These are phyloP conservation scores for Acanthurus tractus DNA, from an alignment of 2,797 vertebrate species.

Conservation along the genomic window DNA sequence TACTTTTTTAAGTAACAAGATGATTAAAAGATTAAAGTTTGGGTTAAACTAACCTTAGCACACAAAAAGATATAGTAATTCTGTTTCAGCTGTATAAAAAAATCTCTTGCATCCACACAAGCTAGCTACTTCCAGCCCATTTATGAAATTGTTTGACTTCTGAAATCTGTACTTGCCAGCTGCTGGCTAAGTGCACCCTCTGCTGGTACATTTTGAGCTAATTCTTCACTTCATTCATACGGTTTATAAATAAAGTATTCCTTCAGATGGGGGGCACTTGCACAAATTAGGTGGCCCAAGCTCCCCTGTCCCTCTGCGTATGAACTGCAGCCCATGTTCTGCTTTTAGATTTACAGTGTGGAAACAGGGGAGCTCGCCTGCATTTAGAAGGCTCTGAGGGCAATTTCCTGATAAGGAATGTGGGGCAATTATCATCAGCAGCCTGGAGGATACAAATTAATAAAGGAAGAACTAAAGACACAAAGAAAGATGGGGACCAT, in stretches of 20 bases:
- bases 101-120: too few relatives aligned
- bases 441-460: constrained; percentile 62
- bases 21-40: too few relatives aligned
- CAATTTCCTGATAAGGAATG: constrained; percentile 71
- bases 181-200: neutral
- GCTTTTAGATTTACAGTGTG: constrained; percentile 34
- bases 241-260: neutral
- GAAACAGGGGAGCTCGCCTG: constrained; percentile 59
- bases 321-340: constrained; percentile 15
- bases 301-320: neutral
- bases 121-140: neutral
- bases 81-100: too few relatives aligned
- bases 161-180: neutral
- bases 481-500: constrained; percentile 20
- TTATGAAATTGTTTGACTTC: neutral
- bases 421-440: constrained; percentile 76
- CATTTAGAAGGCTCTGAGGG: constrained; percentile 57
- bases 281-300: neutral
- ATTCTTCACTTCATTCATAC: neutral
- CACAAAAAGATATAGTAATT: too few relatives aligned
- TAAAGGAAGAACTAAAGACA: constrained; percentile 28
- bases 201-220: neutral
- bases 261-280: neutral
- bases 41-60: too few relatives aligned
- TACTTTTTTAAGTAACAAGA: too few relatives aligned